A percentile compares a stretch with the other conserved stretches of the same genome.
Conservation (phyloP, 2,113 vertebrate species). For the Cephalopterus ornatus region DNA sequence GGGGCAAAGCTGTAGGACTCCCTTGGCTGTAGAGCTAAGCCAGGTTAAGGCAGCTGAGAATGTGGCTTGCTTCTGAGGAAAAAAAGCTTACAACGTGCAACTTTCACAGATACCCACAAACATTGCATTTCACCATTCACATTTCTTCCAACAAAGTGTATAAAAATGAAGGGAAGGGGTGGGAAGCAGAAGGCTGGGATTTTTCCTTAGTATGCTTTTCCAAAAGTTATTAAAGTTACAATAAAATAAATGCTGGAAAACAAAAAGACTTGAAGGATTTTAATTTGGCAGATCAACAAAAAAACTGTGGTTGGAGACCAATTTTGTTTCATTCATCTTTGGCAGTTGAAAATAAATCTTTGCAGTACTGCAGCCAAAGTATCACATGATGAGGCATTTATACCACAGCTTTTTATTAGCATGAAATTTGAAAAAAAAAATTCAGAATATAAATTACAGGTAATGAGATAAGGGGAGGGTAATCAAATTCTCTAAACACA, state of each 20-base stretch:
- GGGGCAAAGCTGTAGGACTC: conserved; percentile 8
- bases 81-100: conserved; percentile 21
- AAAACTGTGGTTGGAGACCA: conserved; percentile 48
- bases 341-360: conserved; percentile 70
- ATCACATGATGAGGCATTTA: conserved; percentile 42
- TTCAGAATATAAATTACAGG: conserved; percentile 78
- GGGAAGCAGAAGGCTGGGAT: background rate
- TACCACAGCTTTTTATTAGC: conserved; percentile 56
- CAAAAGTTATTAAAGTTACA: conserved; percentile 39
- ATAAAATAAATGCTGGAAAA: conserved; percentile 52
- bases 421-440: conserved; percentile 27
- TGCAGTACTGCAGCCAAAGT: conserved; percentile 70
- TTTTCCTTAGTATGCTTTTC: background rate
- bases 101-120: conserved; percentile 56
- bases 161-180: conserved; percentile 15
- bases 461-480: conserved; percentile 13
- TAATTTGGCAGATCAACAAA: conserved; percentile 50
- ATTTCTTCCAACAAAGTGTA: conserved; percentile 31
- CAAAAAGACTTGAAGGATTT: conserved; percentile 16
- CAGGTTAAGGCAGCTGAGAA: conserved; percentile 41
- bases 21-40: background rate
- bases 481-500: conserved; percentile 75
- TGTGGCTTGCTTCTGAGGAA: background rate
- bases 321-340: conserved; percentile 71
- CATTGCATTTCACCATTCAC: conserved; percentile 60